Percentiles rank a stretch among this genome's conserved stretches.
These are phyloP conservation scores for Heterocephalus glaber DNA, from an alignment of 2,113 vertebrate genomes.

Conservation along the genomic window DNA sequence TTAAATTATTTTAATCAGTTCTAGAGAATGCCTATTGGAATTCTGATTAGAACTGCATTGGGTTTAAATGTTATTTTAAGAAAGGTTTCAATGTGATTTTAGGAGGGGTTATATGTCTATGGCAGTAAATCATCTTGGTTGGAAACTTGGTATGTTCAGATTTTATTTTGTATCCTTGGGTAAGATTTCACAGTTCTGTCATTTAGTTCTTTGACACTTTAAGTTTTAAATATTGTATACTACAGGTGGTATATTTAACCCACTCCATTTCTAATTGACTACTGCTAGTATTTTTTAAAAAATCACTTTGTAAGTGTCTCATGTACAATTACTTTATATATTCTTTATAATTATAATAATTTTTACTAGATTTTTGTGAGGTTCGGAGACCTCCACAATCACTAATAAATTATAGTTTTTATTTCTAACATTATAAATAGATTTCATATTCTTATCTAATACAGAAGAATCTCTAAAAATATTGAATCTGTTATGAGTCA, in stretches of 20 bases:
- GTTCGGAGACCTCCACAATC: conserved; percentile 16
- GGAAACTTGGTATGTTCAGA: neutral
- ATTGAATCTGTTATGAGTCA: neutral
- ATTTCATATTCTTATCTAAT: conserved; percentile 2
- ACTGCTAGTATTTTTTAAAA: neutral
- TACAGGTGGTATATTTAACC: neutral
- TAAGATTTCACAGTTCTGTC: conserved; percentile 26
- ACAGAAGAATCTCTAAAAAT: conserved; percentile 8
- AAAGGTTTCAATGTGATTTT: conserved; percentile 44
- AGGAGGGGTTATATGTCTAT: conserved; percentile 26
- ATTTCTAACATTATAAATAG: conserved; percentile 34
- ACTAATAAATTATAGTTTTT: neutral
- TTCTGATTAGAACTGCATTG: conserved; percentile 42
- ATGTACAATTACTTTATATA: conserved; percentile 25
- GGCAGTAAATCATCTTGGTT: neutral
- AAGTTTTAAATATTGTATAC: conserved; percentile 38
- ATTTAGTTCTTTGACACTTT: conserved; percentile 16
- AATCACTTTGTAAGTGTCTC: neutral
- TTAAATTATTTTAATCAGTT: conserved; percentile 54
- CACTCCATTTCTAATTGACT: conserved; percentile 18
- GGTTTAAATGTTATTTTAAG: conserved; percentile 49
- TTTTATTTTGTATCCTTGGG: conserved; percentile 30
- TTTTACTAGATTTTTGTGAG: neutral
- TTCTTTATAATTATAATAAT: conserved; percentile 26
- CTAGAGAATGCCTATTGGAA: neutral